These are phyloP conservation scores for Polyodon spathula DNA, from an alignment of 2,113 vertebrate species.

Conservation along the genomic window DNA sequence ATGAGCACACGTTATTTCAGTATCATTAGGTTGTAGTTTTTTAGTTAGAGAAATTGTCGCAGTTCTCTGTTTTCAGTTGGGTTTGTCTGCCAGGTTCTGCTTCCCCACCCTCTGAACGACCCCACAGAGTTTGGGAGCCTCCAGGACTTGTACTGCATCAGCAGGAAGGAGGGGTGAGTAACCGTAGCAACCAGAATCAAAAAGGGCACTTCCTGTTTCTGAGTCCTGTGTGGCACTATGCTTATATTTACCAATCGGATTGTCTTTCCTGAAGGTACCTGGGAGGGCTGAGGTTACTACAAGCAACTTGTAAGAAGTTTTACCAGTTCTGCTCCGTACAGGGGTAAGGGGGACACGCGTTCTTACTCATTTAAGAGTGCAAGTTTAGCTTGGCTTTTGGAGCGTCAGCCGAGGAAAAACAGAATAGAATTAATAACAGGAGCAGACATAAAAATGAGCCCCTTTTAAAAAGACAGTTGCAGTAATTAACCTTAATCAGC, in stretches of 20 bases:
- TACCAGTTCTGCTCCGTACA: slow-evolving; percentile 70
- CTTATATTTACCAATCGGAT: neutral
- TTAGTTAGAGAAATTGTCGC: neutral
- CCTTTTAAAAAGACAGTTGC: too few relatives aligned
- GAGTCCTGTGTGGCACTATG: neutral
- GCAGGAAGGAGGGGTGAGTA: slow-evolving; percentile 63
- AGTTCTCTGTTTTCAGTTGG: neutral
- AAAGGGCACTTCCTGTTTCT: slow-evolving; percentile 1
- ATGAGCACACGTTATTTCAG: too few relatives aligned
- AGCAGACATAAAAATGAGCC: too few relatives aligned
- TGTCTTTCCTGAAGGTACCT: slow-evolving; percentile 46
- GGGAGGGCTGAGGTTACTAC: slow-evolving; percentile 64
- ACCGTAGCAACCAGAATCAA: neutral
- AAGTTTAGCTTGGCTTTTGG: too few relatives aligned
- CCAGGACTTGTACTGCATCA: slow-evolving; percentile 69
- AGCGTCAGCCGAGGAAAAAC: too few relatives aligned
- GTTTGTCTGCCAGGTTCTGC: slow-evolving; percentile 44
- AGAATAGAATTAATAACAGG: too few relatives aligned
- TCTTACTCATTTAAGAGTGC: too few relatives aligned
- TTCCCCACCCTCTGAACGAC: slow-evolving; percentile 69
- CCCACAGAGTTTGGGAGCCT: slow-evolving; percentile 47
- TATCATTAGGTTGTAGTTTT: too few relatives aligned
- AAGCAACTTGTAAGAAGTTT: slow-evolving; percentile 74
- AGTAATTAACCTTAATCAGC: too few relatives aligned
- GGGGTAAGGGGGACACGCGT: slow-evolving; percentile 63